Percentiles rank a stretch among this genome's conserved stretches.
Conservation (phyloP, 2,113 vertebrate species). For the Taxidea taxus region DNA sequence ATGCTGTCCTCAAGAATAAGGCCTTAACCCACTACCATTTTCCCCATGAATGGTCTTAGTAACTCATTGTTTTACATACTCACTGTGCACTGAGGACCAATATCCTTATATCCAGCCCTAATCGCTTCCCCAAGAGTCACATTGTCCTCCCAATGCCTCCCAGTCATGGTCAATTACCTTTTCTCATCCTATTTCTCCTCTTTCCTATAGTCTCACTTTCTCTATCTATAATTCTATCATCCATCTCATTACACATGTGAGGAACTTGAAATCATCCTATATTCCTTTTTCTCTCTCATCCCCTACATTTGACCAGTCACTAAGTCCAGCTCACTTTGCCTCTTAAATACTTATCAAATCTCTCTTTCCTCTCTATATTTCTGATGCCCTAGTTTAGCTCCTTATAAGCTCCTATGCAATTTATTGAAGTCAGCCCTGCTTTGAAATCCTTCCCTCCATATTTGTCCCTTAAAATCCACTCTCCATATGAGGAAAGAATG, state of each 20-base stretch:
- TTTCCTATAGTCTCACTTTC: not conserved
- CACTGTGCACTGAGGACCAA: not conserved
- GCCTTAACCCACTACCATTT: not conserved
- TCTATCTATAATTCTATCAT: not conserved
- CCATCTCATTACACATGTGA: not conserved
- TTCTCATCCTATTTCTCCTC: not conserved
- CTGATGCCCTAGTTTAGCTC: not conserved
- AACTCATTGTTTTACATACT: not conserved
- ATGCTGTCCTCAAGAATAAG: not conserved
- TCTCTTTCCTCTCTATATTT: not conserved
- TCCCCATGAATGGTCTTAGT: not conserved
- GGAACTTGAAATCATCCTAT: not conserved
- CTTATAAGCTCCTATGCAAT: not conserved
- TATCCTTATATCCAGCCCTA: not conserved
- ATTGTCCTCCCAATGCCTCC: not conserved
- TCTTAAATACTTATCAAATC: not conserved
- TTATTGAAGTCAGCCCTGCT: not conserved
- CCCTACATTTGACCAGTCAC: not conserved
- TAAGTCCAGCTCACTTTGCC: not conserved
- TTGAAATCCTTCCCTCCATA: constrained; percentile 23
- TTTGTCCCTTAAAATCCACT: constrained; percentile 15
- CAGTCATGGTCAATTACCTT: too few relatives aligned
- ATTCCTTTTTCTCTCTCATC: not conserved
- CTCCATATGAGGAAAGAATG: not conserved
- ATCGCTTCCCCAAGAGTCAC: not conserved